Evolutionary conservation across 2,797 vertebrate genomes (phyloP).

Genomic region (Etheostoma perlongum): DNA sequence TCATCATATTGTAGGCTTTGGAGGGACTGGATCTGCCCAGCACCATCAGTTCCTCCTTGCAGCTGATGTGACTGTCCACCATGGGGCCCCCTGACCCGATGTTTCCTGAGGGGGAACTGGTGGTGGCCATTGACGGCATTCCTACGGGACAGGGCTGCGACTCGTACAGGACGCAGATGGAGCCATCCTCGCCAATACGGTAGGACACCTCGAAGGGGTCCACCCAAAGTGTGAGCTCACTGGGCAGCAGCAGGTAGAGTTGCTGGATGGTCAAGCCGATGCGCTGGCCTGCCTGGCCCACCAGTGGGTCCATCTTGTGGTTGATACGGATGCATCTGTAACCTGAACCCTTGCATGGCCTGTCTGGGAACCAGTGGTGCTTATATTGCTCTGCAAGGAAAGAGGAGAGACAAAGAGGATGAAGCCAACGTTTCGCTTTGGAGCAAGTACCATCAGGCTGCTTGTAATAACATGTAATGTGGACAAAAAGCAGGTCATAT

Average conservation of each 20-base stretch:
- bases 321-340: slow-evolving; percentile 98
- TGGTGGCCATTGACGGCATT: slow-evolving; percentile 46
- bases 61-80: slow-evolving; percentile 98
- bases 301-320: slow-evolving; percentile 98
- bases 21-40: slow-evolving; percentile 95
- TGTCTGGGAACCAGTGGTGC: slow-evolving; percentile 98
- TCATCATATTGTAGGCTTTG: slow-evolving; percentile 99
- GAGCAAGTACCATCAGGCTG: background rate
- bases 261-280: slow-evolving; percentile 96
- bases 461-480: background rate
- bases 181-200: slow-evolving; percentile 96
- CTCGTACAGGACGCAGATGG: slow-evolving; percentile 97
- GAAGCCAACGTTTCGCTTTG: slow-evolving; percentile 30
- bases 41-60: slow-evolving; percentile 97
- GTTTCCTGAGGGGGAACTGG: slow-evolving; percentile 74
- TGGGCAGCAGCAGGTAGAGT: slow-evolving; percentile 95
- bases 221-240: slow-evolving; percentile 97
- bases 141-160: slow-evolving; percentile 85
- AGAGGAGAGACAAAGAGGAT: background rate
- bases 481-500: background rate
- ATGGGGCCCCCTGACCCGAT: slow-evolving; percentile 83
- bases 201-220: slow-evolving; percentile 99
- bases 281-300: slow-evolving; percentile 93
- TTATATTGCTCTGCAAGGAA: slow-evolving; percentile 93
- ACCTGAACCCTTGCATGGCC: slow-evolving; percentile 94